Conservation (phyloP, 2,113 vertebrate species). For the Bungarus multicinctus region DNA sequence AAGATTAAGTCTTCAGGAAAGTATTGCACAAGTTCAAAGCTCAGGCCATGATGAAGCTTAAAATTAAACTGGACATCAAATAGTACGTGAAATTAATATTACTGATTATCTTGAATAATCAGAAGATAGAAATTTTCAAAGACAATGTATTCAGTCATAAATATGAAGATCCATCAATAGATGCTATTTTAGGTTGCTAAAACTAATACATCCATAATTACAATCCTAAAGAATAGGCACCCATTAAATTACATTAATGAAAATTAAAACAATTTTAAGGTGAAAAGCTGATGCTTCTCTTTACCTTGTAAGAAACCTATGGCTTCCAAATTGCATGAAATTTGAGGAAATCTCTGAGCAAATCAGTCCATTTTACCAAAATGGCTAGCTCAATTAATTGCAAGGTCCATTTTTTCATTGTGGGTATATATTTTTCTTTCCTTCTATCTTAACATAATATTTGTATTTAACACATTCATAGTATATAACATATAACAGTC, state of each 20-base stretch:
- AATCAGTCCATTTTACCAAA: not conserved
- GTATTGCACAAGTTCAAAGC: conserved; percentile 48
- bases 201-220: not conserved
- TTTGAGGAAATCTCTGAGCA: not conserved
- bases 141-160: not conserved
- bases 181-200: conserved; percentile 1
- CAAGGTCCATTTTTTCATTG: not conserved
- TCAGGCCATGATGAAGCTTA: conserved; percentile 30
- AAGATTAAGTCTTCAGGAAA: conserved; percentile 46
- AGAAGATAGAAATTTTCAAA: not conserved
- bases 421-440: not conserved
- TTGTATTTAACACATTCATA: not conserved
- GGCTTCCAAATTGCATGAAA: not conserved
- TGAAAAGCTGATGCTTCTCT: not conserved
- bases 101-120: not conserved
- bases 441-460: not conserved
- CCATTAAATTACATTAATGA: not conserved
- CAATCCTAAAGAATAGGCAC: not conserved
- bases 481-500: not conserved
- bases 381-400: not conserved
- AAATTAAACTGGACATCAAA: conserved; percentile 32
- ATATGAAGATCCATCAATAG: not conserved
- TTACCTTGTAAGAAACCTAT: not conserved
- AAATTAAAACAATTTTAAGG: not conserved
- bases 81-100: conserved; percentile 20